Evolutionary conservation across 2,888 invertebrate genomes (phyloP).

Genomic region (Tineola bisselliella): DNA sequence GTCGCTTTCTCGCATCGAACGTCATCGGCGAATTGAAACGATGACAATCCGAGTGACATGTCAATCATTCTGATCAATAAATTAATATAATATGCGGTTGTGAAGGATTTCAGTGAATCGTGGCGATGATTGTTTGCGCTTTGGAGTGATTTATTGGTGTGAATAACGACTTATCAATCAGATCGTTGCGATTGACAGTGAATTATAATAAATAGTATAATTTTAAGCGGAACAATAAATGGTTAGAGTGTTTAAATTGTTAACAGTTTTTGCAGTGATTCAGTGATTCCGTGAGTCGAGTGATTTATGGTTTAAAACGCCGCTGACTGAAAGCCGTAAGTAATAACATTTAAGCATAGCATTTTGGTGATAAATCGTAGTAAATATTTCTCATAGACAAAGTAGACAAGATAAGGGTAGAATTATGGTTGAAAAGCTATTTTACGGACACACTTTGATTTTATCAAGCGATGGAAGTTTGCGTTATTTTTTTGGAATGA

Average conservation of each 20-base stretch:
- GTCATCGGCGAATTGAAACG: not conserved
- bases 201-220: not conserved
- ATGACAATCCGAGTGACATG: not conserved
- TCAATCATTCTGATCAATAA: not conserved
- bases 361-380: not conserved
- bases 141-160: not conserved
- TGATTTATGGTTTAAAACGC: not conserved
- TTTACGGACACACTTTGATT: not conserved
- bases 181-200: not conserved
- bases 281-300: not conserved
- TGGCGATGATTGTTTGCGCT: not conserved
- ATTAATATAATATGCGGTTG: not conserved
- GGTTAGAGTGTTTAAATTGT: not conserved
- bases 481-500: slow-evolving; percentile 8
- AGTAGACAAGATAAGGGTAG: not conserved
- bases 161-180: not conserved
- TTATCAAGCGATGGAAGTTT: slow-evolving; percentile 9
- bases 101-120: not conserved
- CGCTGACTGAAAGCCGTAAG: not conserved
- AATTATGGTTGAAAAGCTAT: slow-evolving; percentile 10
- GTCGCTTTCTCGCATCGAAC: not conserved
- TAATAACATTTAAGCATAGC: not conserved
- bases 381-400: not conserved
- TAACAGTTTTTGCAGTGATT: not conserved
- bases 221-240: not conserved